phyloP scores from a whole-genome alignment of 37 sponge, comb jelly and placozoan species.

The Aplysina aerophoba region DNA sequence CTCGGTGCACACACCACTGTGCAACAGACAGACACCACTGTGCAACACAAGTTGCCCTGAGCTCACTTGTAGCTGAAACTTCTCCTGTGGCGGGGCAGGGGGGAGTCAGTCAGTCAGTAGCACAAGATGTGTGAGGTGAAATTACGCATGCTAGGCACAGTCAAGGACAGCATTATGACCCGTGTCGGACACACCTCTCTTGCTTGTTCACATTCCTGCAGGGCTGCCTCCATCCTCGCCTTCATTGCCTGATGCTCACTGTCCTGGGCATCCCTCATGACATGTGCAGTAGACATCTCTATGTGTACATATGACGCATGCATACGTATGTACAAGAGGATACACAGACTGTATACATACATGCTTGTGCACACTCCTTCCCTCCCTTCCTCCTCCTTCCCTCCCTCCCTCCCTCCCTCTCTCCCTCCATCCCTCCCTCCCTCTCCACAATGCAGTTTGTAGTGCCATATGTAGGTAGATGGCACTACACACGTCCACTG shows the following conservation, averaged over 20 bases:
- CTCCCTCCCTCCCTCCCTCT: too few relatives aligned
- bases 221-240: slow-evolving; percentile 40
- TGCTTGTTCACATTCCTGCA: slow-evolving; percentile 68
- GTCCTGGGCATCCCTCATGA: background rate
- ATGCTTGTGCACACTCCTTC: background rate
- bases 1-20: background rate
- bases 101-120: background rate
- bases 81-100: slow-evolving; percentile 34
- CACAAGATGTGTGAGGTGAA: too few relatives aligned
- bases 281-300: background rate
- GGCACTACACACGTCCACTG: too few relatives aligned
- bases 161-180: too few relatives aligned
- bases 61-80: slow-evolving; percentile 34
- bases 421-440: too few relatives aligned
- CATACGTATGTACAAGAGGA: background rate
- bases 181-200: slow-evolving; percentile 68
- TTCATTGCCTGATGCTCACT: slow-evolving; percentile 48
- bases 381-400: too few relatives aligned
- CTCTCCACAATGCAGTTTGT: too few relatives aligned
- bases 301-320: background rate
- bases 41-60: background rate
- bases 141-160: too few relatives aligned
- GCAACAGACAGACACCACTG: background rate
- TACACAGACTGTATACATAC: background rate
- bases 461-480: too few relatives aligned